phyloP scores from a whole-genome alignment of 2,888 invertebrate genomes.

The Euphydryas editha region DNA sequence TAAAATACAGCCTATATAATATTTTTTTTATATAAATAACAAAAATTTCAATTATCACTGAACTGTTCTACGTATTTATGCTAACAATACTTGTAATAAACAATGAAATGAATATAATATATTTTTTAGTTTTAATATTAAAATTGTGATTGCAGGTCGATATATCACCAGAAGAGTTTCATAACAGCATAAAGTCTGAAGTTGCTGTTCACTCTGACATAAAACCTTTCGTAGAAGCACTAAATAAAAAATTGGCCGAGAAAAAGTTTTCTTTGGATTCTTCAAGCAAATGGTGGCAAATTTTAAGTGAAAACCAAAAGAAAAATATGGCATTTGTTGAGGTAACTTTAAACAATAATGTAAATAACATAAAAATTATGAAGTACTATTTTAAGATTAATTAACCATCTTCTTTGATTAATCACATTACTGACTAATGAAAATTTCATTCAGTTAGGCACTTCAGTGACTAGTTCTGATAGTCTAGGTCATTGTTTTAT shows the following conservation, averaged over 20 bases:
- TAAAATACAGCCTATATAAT: too few relatives aligned
- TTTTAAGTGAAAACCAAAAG: conserved; percentile 87
- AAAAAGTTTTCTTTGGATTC: conserved; percentile 84
- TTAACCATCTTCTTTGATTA: neutral
- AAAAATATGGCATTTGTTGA: conserved; percentile 88
- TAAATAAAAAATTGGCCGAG: conserved; percentile 83
- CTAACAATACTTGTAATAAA: too few relatives aligned
- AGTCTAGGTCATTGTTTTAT: neutral
- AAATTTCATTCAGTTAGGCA: too few relatives aligned
- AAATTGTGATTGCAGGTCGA: conserved; percentile 85
- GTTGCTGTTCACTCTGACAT: conserved; percentile 95
- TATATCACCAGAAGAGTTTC: conserved; percentile 94
- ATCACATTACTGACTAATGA: too few relatives aligned
- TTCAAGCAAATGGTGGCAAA: conserved; percentile 89
- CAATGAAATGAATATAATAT: too few relatives aligned
- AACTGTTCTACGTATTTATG: too few relatives aligned
- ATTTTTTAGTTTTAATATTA: too few relatives aligned
- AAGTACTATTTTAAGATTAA: neutral
- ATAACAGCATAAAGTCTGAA: conserved; percentile 92
- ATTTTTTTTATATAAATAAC: too few relatives aligned
- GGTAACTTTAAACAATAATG: conserved; percentile 66
- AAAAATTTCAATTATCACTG: too few relatives aligned
- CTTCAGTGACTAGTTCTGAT: neutral
- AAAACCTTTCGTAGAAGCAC: conserved; percentile 86
- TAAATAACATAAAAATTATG: too few relatives aligned